Base-by-base conservation (phyloP, 2,888 invertebrate genomes). In the Hypsopygia costalis region DNA sequence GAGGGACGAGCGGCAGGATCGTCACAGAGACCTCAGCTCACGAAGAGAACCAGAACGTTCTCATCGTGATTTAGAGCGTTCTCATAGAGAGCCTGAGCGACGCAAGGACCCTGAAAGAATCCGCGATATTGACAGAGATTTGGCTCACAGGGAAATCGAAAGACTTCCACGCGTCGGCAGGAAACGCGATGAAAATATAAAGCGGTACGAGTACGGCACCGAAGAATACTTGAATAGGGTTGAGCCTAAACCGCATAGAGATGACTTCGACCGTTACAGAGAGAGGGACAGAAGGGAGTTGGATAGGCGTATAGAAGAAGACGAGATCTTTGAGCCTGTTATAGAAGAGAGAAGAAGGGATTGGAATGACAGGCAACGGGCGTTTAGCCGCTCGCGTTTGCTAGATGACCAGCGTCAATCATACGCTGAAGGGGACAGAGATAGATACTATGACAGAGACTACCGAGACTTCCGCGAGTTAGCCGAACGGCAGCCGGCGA, bases 1-100 rank as follows among this genome's bases (percentile, higher is more conserved):
- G 60, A 69, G 85, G 52, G 85, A 87, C 58, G 87, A 88, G 86
- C 83, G 88, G 57, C 83, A 58, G 44, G 87, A 85, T 52, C 74
- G 86, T 48, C 83, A 77, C 61, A 72, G 81, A 62, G 83, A 83
- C 53, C 47, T 69, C 44, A 78, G 74, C 70, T 79, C 85, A 65
- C 77, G 87, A 45, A 69, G 83, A 68, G 86, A 86, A 69, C 80
- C 75, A 39, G 86, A 85, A 43, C 86, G 86, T 64, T 76, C 86
- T 67, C 81, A 75, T 61, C 73, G 82, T 52, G 81, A 82, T 43
- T 46, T 70, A 48, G 78, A 79, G 56, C 77, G 78, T 55, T 56
- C 69, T 55, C 75, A 72, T 51, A 67, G 76, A 47, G 77, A 79
- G 51, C 73, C 74, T 21, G 77, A 79, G 39, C 55, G 76, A 43